phyloP scores from a whole-genome alignment of 2,888 invertebrate species.

The Eupithecia inturbata region DNA sequence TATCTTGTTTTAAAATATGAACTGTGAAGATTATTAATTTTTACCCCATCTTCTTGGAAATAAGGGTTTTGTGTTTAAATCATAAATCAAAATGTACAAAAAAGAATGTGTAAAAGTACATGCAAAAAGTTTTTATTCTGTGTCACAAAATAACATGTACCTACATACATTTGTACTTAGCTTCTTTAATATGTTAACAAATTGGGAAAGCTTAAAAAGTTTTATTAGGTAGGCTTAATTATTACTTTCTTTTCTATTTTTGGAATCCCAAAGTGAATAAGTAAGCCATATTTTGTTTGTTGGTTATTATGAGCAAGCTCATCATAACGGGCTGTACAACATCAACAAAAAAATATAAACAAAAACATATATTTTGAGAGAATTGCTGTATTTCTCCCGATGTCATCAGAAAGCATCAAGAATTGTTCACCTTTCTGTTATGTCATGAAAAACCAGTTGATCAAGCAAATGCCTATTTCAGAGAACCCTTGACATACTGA shows the following conservation, averaged over 20 bases:
- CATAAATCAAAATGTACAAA: too few relatives aligned
- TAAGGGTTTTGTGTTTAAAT: neutral
- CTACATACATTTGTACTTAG: too few relatives aligned
- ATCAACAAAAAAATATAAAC: neutral
- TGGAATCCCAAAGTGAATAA: neutral
- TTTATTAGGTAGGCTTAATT: neutral
- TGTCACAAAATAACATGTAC: neutral
- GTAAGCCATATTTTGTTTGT: neutral
- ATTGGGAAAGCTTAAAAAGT: neutral
- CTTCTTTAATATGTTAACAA: neutral
- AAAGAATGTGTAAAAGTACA: too few relatives aligned
- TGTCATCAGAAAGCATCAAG: slow-evolving; percentile 2
- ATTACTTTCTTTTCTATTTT: neutral
- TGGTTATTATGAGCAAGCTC: neutral
- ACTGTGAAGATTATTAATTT: neutral
- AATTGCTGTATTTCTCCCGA: neutral
- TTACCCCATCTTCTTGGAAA: neutral
- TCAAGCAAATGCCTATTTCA: slow-evolving; percentile 41
- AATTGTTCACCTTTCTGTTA: slow-evolving; percentile 19
- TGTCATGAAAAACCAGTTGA: slow-evolving; percentile 41
- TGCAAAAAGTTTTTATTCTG: too few relatives aligned
- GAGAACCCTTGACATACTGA: slow-evolving; percentile 58
- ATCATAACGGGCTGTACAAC: neutral
- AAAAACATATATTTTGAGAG: neutral
- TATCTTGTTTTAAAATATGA: too few relatives aligned